Percentiles rank a stretch among this genome's conserved stretches.
These are phyloP conservation scores for Pseudochirops cupreus DNA, from an alignment of 2,797 vertebrate species.

Conservation along the genomic window DNA sequence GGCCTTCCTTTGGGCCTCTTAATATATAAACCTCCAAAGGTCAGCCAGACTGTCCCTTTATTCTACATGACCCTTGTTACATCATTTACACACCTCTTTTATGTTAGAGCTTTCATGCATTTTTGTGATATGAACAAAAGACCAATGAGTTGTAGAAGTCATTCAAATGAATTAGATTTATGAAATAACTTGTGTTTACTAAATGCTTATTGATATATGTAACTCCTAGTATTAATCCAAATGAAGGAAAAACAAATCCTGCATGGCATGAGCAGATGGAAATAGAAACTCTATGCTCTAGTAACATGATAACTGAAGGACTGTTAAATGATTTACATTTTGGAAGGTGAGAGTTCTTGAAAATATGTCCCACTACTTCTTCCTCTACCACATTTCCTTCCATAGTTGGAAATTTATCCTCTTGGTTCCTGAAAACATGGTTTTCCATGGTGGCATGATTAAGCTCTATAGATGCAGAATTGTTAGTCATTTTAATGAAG, in stretches of 20 bases:
- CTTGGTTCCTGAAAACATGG: not conserved
- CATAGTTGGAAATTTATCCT: not conserved
- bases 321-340: constrained; percentile 59
- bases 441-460: not conserved
- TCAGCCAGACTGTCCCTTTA: not conserved
- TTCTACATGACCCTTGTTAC: not conserved
- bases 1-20: not conserved
- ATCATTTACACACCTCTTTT: not conserved
- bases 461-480: not conserved
- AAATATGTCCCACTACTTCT: constrained; percentile 23
- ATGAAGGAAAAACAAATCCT: constrained; percentile 21
- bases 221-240: constrained; percentile 39
- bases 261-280: constrained; percentile 40
- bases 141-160: not conserved
- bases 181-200: not conserved
- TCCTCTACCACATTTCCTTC: not conserved
- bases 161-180: not conserved
- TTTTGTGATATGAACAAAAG: not conserved
- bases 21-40: not conserved
- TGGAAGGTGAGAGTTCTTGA: constrained; percentile 39
- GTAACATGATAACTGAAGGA: constrained; percentile 24
- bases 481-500: constrained; percentile 21
- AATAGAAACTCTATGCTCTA: constrained; percentile 60
- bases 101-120: not conserved
- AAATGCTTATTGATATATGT: not conserved